Evolutionary conservation across 2,797 vertebrate genomes (phyloP).

Genomic region (Mus minutoides): DNA sequence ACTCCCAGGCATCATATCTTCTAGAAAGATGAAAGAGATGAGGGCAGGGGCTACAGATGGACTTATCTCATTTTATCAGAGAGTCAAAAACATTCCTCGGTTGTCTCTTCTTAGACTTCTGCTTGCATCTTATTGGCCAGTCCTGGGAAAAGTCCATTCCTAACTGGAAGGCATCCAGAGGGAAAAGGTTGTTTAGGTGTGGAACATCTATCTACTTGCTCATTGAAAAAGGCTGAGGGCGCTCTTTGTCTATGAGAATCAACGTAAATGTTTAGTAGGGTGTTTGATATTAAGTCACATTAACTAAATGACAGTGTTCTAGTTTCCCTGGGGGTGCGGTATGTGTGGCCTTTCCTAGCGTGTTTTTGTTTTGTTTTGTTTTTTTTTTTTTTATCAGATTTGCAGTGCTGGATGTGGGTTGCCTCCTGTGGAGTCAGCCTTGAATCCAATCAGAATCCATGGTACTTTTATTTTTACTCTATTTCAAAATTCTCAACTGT

Average conservation of each 20-base stretch:
- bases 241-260: background rate
- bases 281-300: background rate
- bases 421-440: background rate
- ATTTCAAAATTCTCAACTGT: slow-evolving; percentile 6
- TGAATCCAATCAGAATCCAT: background rate
- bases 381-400: background rate
- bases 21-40: background rate
- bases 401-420: background rate
- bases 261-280: background rate
- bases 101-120: background rate
- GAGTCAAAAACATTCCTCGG: background rate
- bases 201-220: rapidly evolving
- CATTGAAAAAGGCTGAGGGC: background rate
- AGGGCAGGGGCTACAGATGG: background rate
- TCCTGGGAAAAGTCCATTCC: background rate
- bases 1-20: background rate
- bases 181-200: background rate
- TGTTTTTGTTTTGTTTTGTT: background rate
- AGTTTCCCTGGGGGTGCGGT: too few relatives aligned
- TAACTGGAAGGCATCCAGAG: background rate
- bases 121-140: background rate
- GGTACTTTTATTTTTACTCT: background rate
- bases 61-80: background rate
- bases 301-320: background rate
- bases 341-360: background rate